These are phyloP conservation scores for Reticulitermes lucifugus DNA, from an alignment of 2,888 invertebrate genomes.

Conservation along the genomic window DNA sequence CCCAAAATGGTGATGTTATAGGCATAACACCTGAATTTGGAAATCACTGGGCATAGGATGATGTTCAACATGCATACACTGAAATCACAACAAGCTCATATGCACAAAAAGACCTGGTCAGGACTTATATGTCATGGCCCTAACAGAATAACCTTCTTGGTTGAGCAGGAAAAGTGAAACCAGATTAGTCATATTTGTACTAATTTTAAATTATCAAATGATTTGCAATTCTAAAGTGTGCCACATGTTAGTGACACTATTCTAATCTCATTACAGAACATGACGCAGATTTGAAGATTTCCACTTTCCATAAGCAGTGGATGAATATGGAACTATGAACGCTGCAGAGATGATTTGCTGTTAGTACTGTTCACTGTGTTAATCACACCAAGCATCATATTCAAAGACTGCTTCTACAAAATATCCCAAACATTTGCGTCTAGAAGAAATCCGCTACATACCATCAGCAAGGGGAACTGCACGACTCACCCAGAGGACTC, in stretches of 20 bases:
- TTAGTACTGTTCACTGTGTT: slow-evolving; percentile 1
- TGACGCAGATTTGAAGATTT: background rate
- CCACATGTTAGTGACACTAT: background rate
- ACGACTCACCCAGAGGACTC: slow-evolving; percentile 56
- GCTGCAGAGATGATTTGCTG: background rate
- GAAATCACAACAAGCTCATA: background rate
- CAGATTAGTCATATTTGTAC: background rate
- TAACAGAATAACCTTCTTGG: background rate
- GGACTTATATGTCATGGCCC: background rate
- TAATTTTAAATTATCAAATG: background rate
- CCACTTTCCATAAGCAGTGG: background rate
- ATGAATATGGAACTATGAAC: background rate
- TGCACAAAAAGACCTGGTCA: background rate
- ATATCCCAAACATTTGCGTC: background rate
- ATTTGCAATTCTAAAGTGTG: background rate
- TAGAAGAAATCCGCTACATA: slow-evolving; percentile 36
- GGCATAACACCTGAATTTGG: background rate
- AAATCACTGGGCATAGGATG: background rate
- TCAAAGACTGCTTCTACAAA: slow-evolving; percentile 11
- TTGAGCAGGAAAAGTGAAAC: background rate
- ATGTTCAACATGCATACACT: background rate
- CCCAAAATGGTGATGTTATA: background rate
- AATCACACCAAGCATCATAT: slow-evolving; percentile 40
- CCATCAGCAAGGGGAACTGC: slow-evolving; percentile 12
- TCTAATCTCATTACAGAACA: background rate